Conservation (phyloP, 2,888 invertebrate genomes). For the Drosophila parthenogenetica region DNA sequence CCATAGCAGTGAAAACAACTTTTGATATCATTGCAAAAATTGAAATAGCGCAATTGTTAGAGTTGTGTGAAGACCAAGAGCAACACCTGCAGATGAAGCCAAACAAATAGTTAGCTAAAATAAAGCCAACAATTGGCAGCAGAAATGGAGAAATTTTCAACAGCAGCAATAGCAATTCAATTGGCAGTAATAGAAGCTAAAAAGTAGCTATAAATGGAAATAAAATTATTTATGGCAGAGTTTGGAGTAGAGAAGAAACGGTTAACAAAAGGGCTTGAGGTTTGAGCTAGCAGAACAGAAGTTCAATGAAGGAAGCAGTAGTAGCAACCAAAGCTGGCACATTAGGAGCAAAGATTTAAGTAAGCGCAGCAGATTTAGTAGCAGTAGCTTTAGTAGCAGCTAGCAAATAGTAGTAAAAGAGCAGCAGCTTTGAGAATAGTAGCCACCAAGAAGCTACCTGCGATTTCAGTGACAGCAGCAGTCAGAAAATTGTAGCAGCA, state of each 20-base stretch:
- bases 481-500: too few relatives aligned
- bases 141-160: not conserved
- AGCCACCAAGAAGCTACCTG: too few relatives aligned
- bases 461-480: too few relatives aligned
- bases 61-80: not conserved
- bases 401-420: too few relatives aligned
- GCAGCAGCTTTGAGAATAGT: not conserved
- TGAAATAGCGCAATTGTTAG: not conserved
- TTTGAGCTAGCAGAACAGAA: too few relatives aligned
- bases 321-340: too few relatives aligned
- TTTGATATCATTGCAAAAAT: not conserved
- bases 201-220: not conserved
- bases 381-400: not conserved
- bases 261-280: not conserved
- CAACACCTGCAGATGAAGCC: slow-evolving; percentile 1
- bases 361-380: not conserved
- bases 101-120: not conserved
- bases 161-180: not conserved
- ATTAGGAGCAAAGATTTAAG: not conserved
- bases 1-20: not conserved
- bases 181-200: not conserved
- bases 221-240: not conserved
- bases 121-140: not conserved
- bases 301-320: too few relatives aligned
- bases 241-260: too few relatives aligned